Base-by-base conservation (phyloP, 1,140 invertebrate species). In the Neotoxoptera formosana region DNA sequence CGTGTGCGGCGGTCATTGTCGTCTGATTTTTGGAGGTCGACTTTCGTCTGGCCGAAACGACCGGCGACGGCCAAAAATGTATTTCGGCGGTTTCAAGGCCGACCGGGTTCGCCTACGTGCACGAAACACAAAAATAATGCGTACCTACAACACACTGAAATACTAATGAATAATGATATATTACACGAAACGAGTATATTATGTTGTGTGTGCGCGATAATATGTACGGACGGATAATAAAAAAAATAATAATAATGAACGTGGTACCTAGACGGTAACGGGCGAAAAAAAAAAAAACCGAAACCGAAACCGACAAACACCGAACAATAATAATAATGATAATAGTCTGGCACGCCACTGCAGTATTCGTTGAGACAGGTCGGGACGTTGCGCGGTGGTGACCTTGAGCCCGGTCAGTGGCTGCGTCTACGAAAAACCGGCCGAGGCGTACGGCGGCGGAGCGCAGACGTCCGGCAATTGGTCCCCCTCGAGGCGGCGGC, bases 401-500 rank as follows among this genome's bases (percentile, higher is more conserved):
- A 93, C 91, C 91, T 93, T 93, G 91, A 93, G 91, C 81, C 91
- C 91, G 91, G 91, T 93, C 91, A 93, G 91, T 93, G 91, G 91
- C 91, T 56, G 89, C 89, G 89, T 93, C 91, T 93, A 90, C 89
- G 89, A 67, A 90, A 93, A 93, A 93, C 91, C 91, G 91, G 91
- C 91, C 25, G 81, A 6, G 91, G 86, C 45, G 83, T 1, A 20
- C 83, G 83, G 83, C 81, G 20, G 36, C 87, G 87, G n/a, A 48
- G 47, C 45, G 87, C 51, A 89, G 88, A 89, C 88, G 88, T 89
- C 88, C 88, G 88, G 88, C 88, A 56, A 89, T 56, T 25, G 51
- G 48, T 87, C 23, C 23, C 88, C 48, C 88, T 23, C 45, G 41
- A 47, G 23, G 36, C 41, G 20, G 14, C 76, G 1, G 30, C 8